Percentiles rank a stretch among this genome's conserved stretches.
These are phyloP conservation scores for Callyntrura sp. DNA, from an alignment of 2,888 invertebrate genomes.

Conservation along the genomic window DNA sequence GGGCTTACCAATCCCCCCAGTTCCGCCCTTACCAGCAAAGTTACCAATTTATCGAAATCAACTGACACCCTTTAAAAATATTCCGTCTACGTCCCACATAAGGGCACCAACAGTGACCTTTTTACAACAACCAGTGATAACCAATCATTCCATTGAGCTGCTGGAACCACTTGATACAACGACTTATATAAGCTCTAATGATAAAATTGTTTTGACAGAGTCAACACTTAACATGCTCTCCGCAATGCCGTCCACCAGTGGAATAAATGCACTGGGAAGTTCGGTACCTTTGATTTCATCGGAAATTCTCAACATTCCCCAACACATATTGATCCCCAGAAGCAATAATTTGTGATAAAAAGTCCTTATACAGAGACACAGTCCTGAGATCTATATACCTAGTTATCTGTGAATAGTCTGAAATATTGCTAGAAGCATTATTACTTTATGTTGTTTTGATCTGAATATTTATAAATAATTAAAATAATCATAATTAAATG, in stretches of 20 bases:
- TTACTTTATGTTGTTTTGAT: no score
- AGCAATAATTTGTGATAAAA: slow-evolving; percentile 55
- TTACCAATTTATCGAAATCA: slow-evolving; percentile 64
- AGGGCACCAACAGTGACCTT: slow-evolving; percentile 3
- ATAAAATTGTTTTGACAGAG: slow-evolving; percentile 26
- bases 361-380: neutral
- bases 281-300: slow-evolving; percentile 5
- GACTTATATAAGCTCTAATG: neutral
- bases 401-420: slow-evolving; percentile 6
- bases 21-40: slow-evolving; percentile 30
- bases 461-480: no score
- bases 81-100: neutral
- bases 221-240: slow-evolving; percentile 37
- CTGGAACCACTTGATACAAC: slow-evolving; percentile 6
- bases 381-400: neutral
- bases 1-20: neutral
- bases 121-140: slow-evolving; percentile 23
- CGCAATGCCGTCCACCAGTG: neutral
- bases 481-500: neutral
- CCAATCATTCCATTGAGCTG: slow-evolving; percentile 9
- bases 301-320: slow-evolving; percentile 44
- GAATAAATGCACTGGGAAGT: neutral
- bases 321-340: slow-evolving; percentile 32
- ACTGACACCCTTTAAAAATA: neutral
- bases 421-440: neutral